A percentile compares a stretch with the other conserved stretches of the same genome.
phyloP scores from a whole-genome alignment of 2,113 vertebrate species.

The Apodemus speciosus region DNA sequence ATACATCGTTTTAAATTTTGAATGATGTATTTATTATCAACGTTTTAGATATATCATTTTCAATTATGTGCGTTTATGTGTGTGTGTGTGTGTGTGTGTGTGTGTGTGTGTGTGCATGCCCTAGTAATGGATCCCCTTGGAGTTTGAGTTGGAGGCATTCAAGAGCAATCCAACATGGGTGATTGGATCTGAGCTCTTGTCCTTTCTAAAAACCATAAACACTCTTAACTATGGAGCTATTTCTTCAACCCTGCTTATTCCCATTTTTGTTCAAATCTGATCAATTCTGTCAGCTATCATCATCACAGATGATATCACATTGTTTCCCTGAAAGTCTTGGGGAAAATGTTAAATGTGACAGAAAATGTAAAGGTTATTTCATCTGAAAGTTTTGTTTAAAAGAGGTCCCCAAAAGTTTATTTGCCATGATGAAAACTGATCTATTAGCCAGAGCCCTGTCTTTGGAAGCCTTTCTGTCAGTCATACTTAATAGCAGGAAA shows the following conservation, averaged over 20 bases:
- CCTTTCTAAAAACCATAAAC: not conserved
- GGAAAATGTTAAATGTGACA: slow-evolving; percentile 46
- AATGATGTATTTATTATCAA: not conserved
- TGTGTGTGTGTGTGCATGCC: not conserved
- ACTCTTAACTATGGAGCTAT: too few relatives aligned
- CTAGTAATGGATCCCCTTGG: not conserved
- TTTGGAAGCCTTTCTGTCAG: not conserved
- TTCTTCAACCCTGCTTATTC: not conserved
- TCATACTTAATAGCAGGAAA: not conserved
- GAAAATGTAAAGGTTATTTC: slow-evolving; percentile 40
- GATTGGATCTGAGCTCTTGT: not conserved
- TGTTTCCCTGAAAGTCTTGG: not conserved
- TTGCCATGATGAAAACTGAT: not conserved
- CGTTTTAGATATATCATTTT: not conserved
- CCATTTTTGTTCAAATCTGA: slow-evolving; percentile 34
- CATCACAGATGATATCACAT: not conserved
- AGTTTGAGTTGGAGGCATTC: not conserved
- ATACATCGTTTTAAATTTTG: not conserved
- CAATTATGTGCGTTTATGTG: too few relatives aligned
- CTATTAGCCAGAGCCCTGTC: not conserved
- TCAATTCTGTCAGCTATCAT: slow-evolving; percentile 2
- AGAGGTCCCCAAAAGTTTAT: not conserved
- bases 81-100: too few relatives aligned
- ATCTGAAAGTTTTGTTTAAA: slow-evolving; percentile 5
- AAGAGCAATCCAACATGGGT: not conserved